A percentile compares a stretch with the other conserved stretches of the same genome.
Conservation (phyloP, 2,888 invertebrate genomes). For the Campaea margaritaria region DNA sequence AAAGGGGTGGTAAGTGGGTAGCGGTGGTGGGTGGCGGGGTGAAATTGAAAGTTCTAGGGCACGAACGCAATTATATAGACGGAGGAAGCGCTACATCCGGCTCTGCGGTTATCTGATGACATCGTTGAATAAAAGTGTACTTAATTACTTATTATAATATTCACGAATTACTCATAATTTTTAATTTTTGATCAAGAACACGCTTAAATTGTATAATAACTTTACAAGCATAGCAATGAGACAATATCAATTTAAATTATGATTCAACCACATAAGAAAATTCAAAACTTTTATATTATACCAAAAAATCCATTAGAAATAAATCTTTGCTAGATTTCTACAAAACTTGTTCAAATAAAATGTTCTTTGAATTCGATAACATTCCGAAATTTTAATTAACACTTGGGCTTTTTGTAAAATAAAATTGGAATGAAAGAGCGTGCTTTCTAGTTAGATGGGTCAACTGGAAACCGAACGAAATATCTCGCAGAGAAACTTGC, state of each 20-base stretch:
- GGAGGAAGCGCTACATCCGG: conserved; percentile 48
- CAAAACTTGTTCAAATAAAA: not conserved
- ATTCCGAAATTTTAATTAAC: conserved; percentile 1
- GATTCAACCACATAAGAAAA: no score
- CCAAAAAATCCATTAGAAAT: not conserved
- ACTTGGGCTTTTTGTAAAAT: conserved; percentile 4
- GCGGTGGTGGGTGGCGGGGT: conserved; percentile 38
- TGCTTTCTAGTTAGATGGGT: conserved; percentile 32
- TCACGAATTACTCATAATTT: no score
- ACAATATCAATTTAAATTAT: no score
- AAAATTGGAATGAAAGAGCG: conserved; percentile 18
- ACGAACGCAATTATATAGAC: conserved; percentile 57
- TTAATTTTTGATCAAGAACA: no score
- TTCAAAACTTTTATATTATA: no score
- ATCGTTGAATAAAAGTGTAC: no score
- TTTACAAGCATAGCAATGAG: no score
- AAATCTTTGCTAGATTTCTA: not conserved
- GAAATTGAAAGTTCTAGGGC: conserved; percentile 61
- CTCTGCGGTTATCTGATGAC: conserved; percentile 33
- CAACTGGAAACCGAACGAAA: conserved; percentile 38
- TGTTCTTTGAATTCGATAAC: not conserved
- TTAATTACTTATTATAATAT: no score
- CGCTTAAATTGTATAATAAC: no score
- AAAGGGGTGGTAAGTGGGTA: conserved; percentile 30
- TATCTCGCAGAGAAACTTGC: conserved; percentile 53